Percentiles rank a stretch among this genome's conserved stretches.
phyloP scores from a whole-genome alignment of 2,888 invertebrate genomes.

The Oxycera nigricornis region DNA sequence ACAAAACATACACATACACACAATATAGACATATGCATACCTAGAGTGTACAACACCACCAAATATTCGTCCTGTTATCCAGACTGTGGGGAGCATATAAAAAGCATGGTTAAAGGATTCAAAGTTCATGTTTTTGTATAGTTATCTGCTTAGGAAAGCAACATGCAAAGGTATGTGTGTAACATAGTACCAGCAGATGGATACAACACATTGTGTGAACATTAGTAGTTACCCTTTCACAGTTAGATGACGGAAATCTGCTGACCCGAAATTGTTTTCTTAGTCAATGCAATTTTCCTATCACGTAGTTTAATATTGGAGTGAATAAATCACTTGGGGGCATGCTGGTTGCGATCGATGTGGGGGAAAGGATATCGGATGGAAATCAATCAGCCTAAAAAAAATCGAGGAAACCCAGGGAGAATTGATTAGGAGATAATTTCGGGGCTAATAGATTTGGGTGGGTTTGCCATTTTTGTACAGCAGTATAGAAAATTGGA shows the following conservation, averaged over 20 bases:
- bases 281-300: conserved; percentile 23
- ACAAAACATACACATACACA: background rate
- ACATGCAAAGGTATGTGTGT: background rate
- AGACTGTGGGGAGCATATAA: background rate
- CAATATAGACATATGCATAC: background rate
- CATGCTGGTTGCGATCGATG: background rate
- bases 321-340: conserved; percentile 17
- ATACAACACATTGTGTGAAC: background rate
- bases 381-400: background rate
- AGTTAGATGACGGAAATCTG: conserved; percentile 7
- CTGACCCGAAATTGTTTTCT: conserved; percentile 25
- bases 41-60: background rate
- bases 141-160: background rate
- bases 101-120: conserved; percentile 1
- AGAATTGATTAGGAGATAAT: background rate
- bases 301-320: conserved; percentile 20
- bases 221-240: too few relatives aligned
- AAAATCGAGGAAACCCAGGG: background rate
- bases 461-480: too few relatives aligned
- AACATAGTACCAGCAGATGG: background rate
- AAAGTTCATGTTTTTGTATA: background rate
- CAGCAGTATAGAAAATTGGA: too few relatives aligned
- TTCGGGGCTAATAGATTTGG: too few relatives aligned
- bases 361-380: background rate
- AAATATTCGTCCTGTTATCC: conserved; percentile 18